Base-by-base conservation (phyloP, 2,113 vertebrate genomes). In the Mesoclemmys tuberculata region DNA sequence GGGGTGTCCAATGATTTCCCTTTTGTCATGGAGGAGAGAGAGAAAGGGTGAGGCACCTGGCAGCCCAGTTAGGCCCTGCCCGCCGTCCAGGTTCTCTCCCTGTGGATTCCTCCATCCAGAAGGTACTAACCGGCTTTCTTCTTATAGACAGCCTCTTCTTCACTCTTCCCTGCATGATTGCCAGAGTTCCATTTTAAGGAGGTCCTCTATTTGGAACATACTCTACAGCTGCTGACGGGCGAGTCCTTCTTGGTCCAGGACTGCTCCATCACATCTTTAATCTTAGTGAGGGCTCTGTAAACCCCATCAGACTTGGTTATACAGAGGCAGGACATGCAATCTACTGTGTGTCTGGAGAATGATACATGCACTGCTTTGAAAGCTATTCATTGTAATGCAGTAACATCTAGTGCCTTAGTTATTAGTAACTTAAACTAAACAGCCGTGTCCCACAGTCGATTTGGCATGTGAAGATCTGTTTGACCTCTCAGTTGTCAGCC, bases 401-500 rank as follows among this genome's bases (percentile, higher is more conserved):
- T 86, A 88, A 55, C 90, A 58, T 97, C 86, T 85, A 80, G 44
- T 93, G 68, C 94, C 93, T 97, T 95, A 80, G 71, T 97, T 95
- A 78, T 93, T 95, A 96, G 90, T 96, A 93, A 97, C 84, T 92
- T 88, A 87, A 82, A 92, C 96, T 85, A 96, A 90, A 93, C 85
- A 95, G 95, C 92, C 87, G 78, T 90, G 92, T 94, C 94, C 91
- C 78, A 92, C 90, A 84, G 86, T 88, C 96, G 93, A 41, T 84
- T 97, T 94, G 89, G 84, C 93, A 94, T 31, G 48, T 82, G 96
- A 38, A 91, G 97, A 93, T 90, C 85, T 92, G 87, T 0, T 1
- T 95, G 95, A 96, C 91, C 95, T 96, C 91, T 49, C 90, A 96
- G 97, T 94, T 97, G 93, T 91, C 84, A 94, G 85, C 92, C 85